phyloP scores from a whole-genome alignment of 2,888 invertebrate species.

The Hyalella azteca region DNA sequence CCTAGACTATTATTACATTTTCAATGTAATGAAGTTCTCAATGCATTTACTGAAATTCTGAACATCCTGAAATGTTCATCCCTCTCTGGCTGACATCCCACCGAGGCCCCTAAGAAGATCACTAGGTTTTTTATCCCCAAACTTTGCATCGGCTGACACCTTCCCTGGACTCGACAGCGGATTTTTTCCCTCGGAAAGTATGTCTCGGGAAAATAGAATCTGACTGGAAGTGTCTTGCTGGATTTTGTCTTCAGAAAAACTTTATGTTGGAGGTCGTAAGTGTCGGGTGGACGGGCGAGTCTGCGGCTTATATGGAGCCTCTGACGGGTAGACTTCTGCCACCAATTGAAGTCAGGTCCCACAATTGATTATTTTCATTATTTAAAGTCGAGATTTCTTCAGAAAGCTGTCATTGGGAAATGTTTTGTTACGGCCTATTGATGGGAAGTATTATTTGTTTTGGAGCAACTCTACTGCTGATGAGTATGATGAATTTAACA shows the following conservation, averaged over 20 bases:
- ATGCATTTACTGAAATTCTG: neutral
- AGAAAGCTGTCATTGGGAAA: too few relatives aligned
- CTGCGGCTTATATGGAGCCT: too few relatives aligned
- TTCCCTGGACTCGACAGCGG: neutral
- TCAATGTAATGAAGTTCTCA: neutral
- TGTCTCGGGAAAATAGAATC: conserved; percentile 8
- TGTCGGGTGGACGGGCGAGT: too few relatives aligned
- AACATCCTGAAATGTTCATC: neutral
- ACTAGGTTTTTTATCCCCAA: neutral
- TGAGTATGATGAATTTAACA: too few relatives aligned
- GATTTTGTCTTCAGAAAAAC: neutral
- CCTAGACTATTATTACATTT: neutral
- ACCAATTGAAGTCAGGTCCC: too few relatives aligned
- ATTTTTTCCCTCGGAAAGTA: neutral
- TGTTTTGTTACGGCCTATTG: too few relatives aligned
- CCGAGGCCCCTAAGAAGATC: neutral
- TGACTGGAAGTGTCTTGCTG: neutral
- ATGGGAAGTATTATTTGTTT: too few relatives aligned
- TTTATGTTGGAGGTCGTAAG: conserved; percentile 5
- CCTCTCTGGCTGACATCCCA: neutral
- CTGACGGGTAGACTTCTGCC: too few relatives aligned
- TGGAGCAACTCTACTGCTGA: too few relatives aligned
- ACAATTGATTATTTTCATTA: too few relatives aligned
- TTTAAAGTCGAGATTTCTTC: too few relatives aligned
- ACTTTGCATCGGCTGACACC: conserved; percentile 12